Conservation (phyloP, 2,113 vertebrate genomes). For the Mormyrus iriodes region DNA sequence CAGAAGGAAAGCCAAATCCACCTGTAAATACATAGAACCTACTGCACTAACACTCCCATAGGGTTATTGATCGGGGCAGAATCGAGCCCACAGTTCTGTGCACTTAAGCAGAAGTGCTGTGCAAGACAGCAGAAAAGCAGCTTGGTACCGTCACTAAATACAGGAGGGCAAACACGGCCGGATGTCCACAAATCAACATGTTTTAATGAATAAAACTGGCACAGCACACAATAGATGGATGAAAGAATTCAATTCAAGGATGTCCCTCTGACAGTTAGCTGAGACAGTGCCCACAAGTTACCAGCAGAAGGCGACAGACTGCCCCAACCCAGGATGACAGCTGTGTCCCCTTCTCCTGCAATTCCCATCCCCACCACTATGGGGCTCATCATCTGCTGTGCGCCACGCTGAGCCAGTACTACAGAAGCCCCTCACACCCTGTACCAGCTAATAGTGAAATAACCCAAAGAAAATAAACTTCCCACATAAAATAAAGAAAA, state of each 20-base stretch:
- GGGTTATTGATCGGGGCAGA: not conserved
- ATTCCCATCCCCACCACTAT: not conserved
- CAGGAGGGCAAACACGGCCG: not conserved
- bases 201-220: not conserved
- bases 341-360: not conserved
- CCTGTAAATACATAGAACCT: not conserved
- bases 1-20: not conserved
- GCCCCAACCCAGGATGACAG: not conserved
- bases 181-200: not conserved
- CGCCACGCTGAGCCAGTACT: not conserved
- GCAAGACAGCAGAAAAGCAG: not conserved
- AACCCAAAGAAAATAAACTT: not conserved
- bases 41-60: not conserved
- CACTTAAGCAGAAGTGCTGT: not conserved
- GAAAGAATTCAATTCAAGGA: not conserved
- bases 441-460: not conserved
- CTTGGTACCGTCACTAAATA: not conserved
- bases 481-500: not conserved
- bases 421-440: not conserved
- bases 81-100: not conserved
- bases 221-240: not conserved
- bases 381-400: not conserved
- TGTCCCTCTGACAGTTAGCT: not conserved
- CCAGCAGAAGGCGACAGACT: not conserved
- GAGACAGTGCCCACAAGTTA: not conserved